Base-by-base conservation (phyloP, 2,888 invertebrate genomes). In the Amphipyra tragopoginis region DNA sequence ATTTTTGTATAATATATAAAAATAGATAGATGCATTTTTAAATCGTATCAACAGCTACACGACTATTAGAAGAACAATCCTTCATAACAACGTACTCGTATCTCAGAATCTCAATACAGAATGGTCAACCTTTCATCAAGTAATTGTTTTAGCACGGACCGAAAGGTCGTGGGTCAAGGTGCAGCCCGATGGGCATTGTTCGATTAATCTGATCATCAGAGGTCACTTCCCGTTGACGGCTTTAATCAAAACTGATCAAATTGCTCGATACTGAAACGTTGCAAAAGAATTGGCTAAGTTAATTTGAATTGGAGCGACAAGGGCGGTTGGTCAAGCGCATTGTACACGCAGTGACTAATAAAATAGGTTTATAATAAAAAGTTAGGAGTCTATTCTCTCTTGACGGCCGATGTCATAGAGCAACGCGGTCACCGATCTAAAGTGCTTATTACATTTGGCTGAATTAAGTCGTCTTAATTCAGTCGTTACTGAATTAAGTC, bases 131-230 rank as follows among this genome's bases (percentile, higher is more conserved):
- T 82, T 83, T 83, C 80, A 72, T 81, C 80, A 56, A 56, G 79
- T 80, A 81, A 84, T 83, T 86, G 83, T 85, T 84, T 75, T 72
- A 70, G 66, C 62, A 40, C 68, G 55, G 40, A 53, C 62, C 57
- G 47, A 86, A 86, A 86, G 88, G 86, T 72, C 79, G 62, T 57
- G 56, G 79, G 81, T 86, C 86, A 86, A 85, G 88, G 87, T 56
- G 62, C 45, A 42, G 53, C 39, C 65, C 65, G 72, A 75, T 62
- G 70, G 59, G 65, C 72, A 83, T 84, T 82, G 81, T 81, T 74
- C 70, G 54, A 61, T 38, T 74, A 75, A 82, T 81, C 81, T 80
- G 80, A 81, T 83, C 71, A 57, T 55, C 47, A 57, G 64, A 79
- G 77, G 75, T 61, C 75, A 77, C 69, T 82, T 79, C 79, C 75